These are phyloP conservation scores for Chymomyza procnemis DNA, from an alignment of 2,888 invertebrate species.

Conservation along the genomic window DNA sequence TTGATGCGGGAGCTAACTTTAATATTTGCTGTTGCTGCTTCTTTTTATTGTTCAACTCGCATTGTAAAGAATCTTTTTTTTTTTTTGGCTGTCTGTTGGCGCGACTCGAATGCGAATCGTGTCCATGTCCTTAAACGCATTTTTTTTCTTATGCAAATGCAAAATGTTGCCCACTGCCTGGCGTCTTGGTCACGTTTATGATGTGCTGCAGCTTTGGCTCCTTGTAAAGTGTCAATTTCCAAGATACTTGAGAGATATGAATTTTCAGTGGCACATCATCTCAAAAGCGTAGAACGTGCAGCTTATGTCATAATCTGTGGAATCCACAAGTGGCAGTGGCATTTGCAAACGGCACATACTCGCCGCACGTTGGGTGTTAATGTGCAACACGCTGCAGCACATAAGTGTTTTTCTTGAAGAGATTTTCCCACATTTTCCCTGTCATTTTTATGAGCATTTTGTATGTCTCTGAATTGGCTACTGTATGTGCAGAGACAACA, in stretches of 20 bases:
- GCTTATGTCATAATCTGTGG: conserved; percentile 67
- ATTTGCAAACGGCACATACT: not conserved
- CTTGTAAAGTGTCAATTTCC: conserved; percentile 73
- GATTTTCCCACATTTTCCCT: conserved; percentile 62
- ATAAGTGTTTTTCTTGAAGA: conserved; percentile 17
- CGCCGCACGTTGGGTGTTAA: conserved; percentile 49
- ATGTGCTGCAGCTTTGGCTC: conserved; percentile 43
- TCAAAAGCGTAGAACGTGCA: conserved; percentile 45
- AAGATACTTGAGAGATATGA: conserved; percentile 42
- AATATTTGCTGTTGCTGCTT: conserved; percentile 64
- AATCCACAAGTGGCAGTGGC: conserved; percentile 23
- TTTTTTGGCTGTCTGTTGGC: too few relatives aligned
- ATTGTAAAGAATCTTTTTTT: conserved; percentile 61
- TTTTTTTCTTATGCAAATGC: conserved; percentile 64
- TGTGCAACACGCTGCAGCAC: conserved; percentile 29
- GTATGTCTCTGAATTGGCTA: conserved; percentile 34
- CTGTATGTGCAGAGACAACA: not conserved
- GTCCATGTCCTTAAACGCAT: conserved; percentile 67
- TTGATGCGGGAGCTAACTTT: conserved; percentile 36
- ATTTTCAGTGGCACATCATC: not conserved
- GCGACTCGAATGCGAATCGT: conserved; percentile 47
- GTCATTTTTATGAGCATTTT: conserved; percentile 59
- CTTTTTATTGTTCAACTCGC: conserved; percentile 66
- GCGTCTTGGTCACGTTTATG: conserved; percentile 64
- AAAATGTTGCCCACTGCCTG: conserved; percentile 13